Conservation (phyloP, 2,113 vertebrate species). For the Cranoglanis bouderius region DNA sequence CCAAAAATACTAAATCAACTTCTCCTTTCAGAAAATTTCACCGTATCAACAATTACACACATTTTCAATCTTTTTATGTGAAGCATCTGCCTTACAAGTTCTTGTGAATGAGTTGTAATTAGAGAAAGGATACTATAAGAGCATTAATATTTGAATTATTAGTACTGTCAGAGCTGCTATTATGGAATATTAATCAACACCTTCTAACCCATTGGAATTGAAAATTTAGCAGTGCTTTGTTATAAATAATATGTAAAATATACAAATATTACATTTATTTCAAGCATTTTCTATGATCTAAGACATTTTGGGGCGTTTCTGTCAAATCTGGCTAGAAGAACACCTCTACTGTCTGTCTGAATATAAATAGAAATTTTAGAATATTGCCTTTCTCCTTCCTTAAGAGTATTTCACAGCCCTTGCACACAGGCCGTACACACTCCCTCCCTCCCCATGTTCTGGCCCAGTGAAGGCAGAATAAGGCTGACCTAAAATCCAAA, state of each 20-base stretch:
- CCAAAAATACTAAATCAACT: background rate
- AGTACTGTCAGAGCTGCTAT: background rate
- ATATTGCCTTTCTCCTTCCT: constrained; percentile 4
- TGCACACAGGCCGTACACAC: background rate
- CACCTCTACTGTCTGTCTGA: background rate
- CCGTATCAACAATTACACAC: background rate
- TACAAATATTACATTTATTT: constrained; percentile 25
- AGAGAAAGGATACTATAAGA: background rate
- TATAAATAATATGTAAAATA: constrained; percentile 4
- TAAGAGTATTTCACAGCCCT: constrained; percentile 33
- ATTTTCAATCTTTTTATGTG: background rate
- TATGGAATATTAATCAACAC: background rate
- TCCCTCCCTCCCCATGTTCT: constrained; percentile 35
- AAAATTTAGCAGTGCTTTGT: background rate
- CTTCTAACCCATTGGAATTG: background rate
- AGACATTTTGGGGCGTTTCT: background rate
- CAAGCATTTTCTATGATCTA: constrained; percentile 4
- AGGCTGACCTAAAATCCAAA: constrained; percentile 69
- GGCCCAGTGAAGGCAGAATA: constrained; percentile 64
- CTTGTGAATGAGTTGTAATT: background rate
- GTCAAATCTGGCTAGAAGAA: background rate
- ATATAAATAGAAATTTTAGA: constrained; percentile 18
- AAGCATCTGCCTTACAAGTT: background rate
- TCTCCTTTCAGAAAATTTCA: background rate
- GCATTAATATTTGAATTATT: background rate